A percentile compares a stretch with the other conserved stretches of the same genome.
Conservation (phyloP, 37 sponge, comb jelly and placozoan species). For the Agelas oroides region DNA sequence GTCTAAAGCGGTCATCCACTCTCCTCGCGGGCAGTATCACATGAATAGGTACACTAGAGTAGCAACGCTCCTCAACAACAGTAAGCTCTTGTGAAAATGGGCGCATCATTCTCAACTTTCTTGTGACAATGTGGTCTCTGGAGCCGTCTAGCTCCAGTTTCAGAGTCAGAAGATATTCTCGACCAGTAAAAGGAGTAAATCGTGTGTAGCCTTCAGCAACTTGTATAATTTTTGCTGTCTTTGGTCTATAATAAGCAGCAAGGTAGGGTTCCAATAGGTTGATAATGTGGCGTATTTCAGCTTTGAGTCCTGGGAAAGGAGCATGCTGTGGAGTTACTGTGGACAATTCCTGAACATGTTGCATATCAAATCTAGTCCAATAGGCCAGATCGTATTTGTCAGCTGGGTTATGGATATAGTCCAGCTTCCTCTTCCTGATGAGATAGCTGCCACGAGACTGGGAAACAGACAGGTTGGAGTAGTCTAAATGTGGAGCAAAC, state of each 20-base stretch:
- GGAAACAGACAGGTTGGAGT: background rate
- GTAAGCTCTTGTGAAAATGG: background rate
- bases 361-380: slow-evolving; percentile 26
- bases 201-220: slow-evolving; percentile 40
- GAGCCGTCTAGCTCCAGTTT: background rate
- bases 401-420: slow-evolving; percentile 11
- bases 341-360: background rate
- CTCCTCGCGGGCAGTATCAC: slow-evolving; percentile 23
- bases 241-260: background rate
- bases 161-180: slow-evolving; percentile 33
- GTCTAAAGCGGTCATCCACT: slow-evolving; percentile 1
- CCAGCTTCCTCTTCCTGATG: background rate
- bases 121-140: background rate
- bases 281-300: slow-evolving; percentile 19
- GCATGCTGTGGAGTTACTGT: slow-evolving; percentile 6
- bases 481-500: slow-evolving; percentile 9
- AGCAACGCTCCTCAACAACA: background rate
- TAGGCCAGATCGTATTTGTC: slow-evolving; percentile 30
- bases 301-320: background rate
- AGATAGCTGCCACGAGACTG: background rate
- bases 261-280: slow-evolving; percentile 1
- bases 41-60: background rate
- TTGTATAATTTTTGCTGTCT: background rate
- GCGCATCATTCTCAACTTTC: slow-evolving; percentile 16
- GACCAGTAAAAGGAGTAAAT: slow-evolving; percentile 22